Conservation (phyloP, 2,113 vertebrate genomes). For the Bubalus kerabau region DNA sequence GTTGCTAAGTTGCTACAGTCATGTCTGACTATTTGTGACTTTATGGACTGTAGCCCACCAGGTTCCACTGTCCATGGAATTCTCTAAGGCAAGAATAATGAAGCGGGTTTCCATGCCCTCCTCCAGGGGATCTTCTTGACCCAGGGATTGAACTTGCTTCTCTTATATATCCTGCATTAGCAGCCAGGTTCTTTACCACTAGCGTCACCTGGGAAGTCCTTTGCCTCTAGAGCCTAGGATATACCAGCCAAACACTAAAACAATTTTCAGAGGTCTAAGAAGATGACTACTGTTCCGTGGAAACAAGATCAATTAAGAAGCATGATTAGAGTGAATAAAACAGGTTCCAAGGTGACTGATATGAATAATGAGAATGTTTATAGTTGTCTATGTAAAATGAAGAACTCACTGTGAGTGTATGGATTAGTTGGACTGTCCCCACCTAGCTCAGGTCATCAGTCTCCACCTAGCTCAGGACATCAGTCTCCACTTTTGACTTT, state of each 20-base stretch:
- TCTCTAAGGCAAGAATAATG: not conserved
- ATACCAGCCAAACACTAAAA: fast-evolving
- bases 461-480: not conserved
- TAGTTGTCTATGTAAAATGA: too few relatives aligned
- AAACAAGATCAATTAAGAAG: not conserved
- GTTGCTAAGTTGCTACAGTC: not conserved
- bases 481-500: not conserved
- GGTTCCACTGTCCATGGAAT: not conserved
- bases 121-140: not conserved
- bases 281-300: too few relatives aligned
- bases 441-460: not conserved
- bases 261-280: not conserved
- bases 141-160: not conserved
- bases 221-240: not conserved
- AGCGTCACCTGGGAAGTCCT: not conserved
- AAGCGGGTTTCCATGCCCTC: not conserved
- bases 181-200: not conserved
- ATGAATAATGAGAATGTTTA: not conserved
- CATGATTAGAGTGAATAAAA: not conserved
- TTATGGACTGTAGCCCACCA: not conserved
- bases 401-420: fast-evolving
- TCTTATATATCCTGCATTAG: not conserved
- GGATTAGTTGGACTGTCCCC: too few relatives aligned
- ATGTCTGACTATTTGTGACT: not conserved
- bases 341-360: too few relatives aligned